Evolutionary conservation across 2,888 invertebrate species (phyloP).

Genomic region (Hoplodrina ambigua): DNA sequence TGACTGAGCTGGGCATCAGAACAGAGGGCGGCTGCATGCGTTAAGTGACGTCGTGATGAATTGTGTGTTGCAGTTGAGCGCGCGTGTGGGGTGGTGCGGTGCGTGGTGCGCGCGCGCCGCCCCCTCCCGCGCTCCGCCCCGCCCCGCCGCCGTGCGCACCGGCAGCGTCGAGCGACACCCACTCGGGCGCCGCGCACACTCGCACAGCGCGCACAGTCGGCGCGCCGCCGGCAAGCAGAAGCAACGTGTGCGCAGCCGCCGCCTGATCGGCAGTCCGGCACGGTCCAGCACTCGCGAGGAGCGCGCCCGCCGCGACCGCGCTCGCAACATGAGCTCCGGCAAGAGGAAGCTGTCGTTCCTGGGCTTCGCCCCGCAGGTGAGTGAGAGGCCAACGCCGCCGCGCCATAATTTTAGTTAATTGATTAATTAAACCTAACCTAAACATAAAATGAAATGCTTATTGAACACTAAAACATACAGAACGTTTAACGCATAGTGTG

Average conservation of each 20-base stretch:
- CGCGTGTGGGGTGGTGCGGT: too few species aligned
- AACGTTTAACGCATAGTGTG: conserved; percentile 1
- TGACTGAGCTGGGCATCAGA: too few species aligned
- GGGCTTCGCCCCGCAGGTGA: conserved; percentile 92
- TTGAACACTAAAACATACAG: conserved; percentile 15
- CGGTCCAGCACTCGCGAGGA: conserved; percentile 33
- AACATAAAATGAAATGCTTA: conserved; percentile 4
- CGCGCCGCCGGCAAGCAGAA: conserved; percentile 61
- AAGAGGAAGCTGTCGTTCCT: conserved; percentile 94
- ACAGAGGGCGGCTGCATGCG: too few species aligned
- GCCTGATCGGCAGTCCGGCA: conserved; percentile 10
- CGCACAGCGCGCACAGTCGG: conserved; percentile 50
- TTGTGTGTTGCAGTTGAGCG: too few species aligned
- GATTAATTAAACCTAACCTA: conserved; percentile 1
- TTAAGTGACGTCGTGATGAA: too few species aligned
- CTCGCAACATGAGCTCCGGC: conserved; percentile 85
- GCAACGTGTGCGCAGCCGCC: conserved; percentile 39
- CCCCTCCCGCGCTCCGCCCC: too few species aligned
- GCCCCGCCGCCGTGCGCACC: too few species aligned
- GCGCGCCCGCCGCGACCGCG: conserved; percentile 25
- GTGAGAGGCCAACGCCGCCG: conserved; percentile 62
- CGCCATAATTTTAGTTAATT: background rate
- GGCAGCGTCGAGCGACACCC: too few species aligned
- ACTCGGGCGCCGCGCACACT: conserved; percentile 20
- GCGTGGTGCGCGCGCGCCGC: too few species aligned